Conservation (phyloP, 2,888 invertebrate genomes). For the Limnephilus auricula region DNA sequence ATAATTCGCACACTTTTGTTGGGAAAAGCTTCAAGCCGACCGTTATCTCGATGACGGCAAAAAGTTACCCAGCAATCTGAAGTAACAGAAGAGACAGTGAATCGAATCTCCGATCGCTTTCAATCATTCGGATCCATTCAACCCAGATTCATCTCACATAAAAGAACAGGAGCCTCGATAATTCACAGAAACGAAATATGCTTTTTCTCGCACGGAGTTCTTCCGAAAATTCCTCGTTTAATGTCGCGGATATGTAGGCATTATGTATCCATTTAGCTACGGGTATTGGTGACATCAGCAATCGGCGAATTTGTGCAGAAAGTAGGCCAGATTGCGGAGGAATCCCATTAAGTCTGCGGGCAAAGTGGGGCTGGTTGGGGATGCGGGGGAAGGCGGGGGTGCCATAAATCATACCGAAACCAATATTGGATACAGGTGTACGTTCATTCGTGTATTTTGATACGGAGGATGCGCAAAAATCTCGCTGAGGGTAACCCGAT, state of each 20-base stretch:
- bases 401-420: slow-evolving; percentile 61
- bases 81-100: background rate
- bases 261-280: background rate
- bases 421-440: slow-evolving; percentile 62
- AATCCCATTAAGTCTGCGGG: slow-evolving; percentile 53
- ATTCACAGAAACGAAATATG: slow-evolving; percentile 6
- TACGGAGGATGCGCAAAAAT: slow-evolving; percentile 30
- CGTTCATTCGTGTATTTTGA: slow-evolving; percentile 45
- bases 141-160: background rate
- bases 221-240: background rate
- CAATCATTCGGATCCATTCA: background rate
- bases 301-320: slow-evolving; percentile 36
- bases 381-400: slow-evolving; percentile 18
- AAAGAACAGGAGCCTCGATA: background rate
- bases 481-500: background rate
- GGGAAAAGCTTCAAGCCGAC: background rate
- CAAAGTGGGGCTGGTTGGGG: slow-evolving; percentile 2
- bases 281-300: slow-evolving; percentile 36
- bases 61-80: background rate
- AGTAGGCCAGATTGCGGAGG: slow-evolving; percentile 52
- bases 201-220: background rate
- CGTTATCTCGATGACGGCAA: background rate
- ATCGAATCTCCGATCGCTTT: background rate
- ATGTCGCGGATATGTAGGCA: background rate
- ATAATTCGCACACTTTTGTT: background rate